Evolutionary conservation across 2,113 vertebrate species (phyloP), one percentile per base, ranked within the genome.

Genomic region (Pipa parva): DNA sequence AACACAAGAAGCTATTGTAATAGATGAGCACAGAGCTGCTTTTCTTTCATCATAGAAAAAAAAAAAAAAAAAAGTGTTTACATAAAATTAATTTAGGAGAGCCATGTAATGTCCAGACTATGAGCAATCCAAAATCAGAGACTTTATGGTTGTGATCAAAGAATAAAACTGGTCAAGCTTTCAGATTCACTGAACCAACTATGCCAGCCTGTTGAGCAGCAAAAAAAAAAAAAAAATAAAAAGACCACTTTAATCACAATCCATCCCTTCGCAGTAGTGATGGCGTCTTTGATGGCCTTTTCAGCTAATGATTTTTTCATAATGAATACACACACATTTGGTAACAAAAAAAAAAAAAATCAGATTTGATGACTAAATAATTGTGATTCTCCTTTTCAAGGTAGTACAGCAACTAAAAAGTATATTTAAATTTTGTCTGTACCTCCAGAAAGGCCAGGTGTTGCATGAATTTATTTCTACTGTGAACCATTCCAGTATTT

Each of bases 1-100:
- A 78, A 82, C 75, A 81, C 79, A 78, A 64, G 73, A 74, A 74
- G 66, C 75, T 63, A 73, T 74, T 77, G 61, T 75, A 73, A 79
- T 50, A 29, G 54, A 63, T 50, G 31, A 76, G 54, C 73, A 75
- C 66, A 78, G 36, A 79, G 77, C 71, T 78, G 61, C 67, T 78
- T 72, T 72, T 74, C 72, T 77, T 80, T 79, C 71, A 77, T 75
- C 71, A 73, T 39, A 75, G 71, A 54, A 78, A 45, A 78, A 73
- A 72, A 73, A 71, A 50, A 77, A 28, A 77, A 71, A 72, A 74
- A 70, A 79, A 78, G 63, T 39, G 7, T 54, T 72, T 73, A 71
- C 8, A 45, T 10, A 80, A 80, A 74, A 72, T 69, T 71, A 63
- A 62, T 15, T 68, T 59, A 73, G 63, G 59, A 78, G 77, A 33